Percentiles rank a stretch among this genome's conserved stretches.
Conservation (phyloP, 2,797 vertebrate species). For the Sebastolobus alascanus region DNA sequence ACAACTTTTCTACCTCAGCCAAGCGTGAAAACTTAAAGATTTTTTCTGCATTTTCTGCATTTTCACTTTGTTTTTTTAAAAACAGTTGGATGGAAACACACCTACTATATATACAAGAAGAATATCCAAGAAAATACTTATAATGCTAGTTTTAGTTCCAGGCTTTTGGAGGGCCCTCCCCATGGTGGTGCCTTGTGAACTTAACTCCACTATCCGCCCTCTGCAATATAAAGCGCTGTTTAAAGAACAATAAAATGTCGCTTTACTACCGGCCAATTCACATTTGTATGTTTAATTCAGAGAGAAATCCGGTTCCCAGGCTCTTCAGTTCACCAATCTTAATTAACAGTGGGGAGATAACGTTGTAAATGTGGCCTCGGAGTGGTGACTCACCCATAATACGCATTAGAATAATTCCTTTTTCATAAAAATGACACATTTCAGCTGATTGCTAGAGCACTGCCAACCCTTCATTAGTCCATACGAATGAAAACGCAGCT, state of each 20-base stretch:
- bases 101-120: no score
- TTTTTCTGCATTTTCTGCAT: no score
- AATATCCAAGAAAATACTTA: not conserved
- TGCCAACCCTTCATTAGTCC: conserved; percentile 52
- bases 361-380: conserved; percentile 65
- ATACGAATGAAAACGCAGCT: conserved; percentile 36
- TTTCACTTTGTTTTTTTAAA: no score
- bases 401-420: conserved; percentile 69
- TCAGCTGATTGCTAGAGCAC: conserved; percentile 60
- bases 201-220: not conserved
- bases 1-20: no score
- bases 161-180: not conserved
- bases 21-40: no score
- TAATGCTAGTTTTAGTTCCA: not conserved
- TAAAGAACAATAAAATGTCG: conserved; percentile 14
- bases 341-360: conserved; percentile 80
- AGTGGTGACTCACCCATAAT: conserved; percentile 70
- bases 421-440: conserved; percentile 70
- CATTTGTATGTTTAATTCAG: conserved; percentile 65
- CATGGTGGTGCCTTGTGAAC: not conserved
- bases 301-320: conserved; percentile 68
- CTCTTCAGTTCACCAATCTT: conserved; percentile 72
- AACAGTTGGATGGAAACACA: no score
- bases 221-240: not conserved
- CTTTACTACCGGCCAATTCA: conserved; percentile 18